These are phyloP conservation scores for Berghia stephanieae DNA, from an alignment of 1,140 invertebrate genomes.

Conservation along the genomic window DNA sequence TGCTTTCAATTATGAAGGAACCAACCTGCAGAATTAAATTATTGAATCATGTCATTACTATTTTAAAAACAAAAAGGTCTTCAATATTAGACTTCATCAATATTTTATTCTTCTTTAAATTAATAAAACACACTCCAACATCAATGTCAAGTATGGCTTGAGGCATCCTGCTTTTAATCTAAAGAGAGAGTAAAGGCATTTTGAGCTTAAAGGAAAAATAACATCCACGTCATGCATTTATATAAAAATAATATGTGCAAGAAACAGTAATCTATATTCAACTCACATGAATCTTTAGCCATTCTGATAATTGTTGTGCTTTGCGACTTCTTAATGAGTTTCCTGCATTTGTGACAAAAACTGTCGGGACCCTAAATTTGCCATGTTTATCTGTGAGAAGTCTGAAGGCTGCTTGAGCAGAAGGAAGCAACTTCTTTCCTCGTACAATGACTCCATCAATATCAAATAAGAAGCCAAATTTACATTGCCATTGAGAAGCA, in stretches of 20 bases:
- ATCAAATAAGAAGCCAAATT: slow-evolving; percentile 68
- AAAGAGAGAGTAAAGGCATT: too few relatives aligned
- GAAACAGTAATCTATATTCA: background rate
- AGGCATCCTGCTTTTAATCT: too few relatives aligned
- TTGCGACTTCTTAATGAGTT: slow-evolving; percentile 64
- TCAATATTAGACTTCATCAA: too few relatives aligned
- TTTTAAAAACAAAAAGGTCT: too few relatives aligned
- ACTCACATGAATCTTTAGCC: slow-evolving; percentile 63
- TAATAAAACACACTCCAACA: too few relatives aligned
- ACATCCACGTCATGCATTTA: too few relatives aligned
- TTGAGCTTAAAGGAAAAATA: too few relatives aligned
- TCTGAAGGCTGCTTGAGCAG: slow-evolving; percentile 61
- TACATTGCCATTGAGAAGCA: too few relatives aligned
- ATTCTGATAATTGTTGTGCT: slow-evolving; percentile 63
- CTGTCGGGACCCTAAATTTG: slow-evolving; percentile 61
- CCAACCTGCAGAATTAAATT: background rate
- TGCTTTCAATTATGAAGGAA: too few relatives aligned
- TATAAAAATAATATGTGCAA: background rate
- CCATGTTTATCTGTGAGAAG: slow-evolving; percentile 57
- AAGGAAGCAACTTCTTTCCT: slow-evolving; percentile 62
- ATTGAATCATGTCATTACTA: background rate
- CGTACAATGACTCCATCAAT: slow-evolving; percentile 68
- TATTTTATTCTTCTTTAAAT: too few relatives aligned
- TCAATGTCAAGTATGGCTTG: too few relatives aligned
- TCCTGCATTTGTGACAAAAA: slow-evolving; percentile 68